These are phyloP conservation scores for Monochamus saltuarius DNA, from an alignment of 1,140 invertebrate species.

Conservation along the genomic window DNA sequence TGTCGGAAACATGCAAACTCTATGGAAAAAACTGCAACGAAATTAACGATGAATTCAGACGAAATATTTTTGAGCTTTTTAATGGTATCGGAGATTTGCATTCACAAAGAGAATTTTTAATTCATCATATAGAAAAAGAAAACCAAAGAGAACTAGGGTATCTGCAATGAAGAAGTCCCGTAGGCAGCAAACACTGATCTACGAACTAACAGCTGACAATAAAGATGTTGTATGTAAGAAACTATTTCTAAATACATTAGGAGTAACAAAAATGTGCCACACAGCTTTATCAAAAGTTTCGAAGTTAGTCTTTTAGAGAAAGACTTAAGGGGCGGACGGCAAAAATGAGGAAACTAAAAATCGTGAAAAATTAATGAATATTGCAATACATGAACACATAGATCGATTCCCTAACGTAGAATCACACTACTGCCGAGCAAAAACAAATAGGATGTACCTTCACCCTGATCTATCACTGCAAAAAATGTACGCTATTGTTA, in stretches of 20 bases:
- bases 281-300: slow-evolving; percentile 53
- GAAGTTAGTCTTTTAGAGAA: slow-evolving; percentile 4
- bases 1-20: no score
- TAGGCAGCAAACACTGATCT: no score
- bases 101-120: no score
- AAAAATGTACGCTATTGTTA: slow-evolving; percentile 17
- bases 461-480: slow-evolving; percentile 1
- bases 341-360: background rate
- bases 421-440: slow-evolving; percentile 5
- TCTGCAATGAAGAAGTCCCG: no score
- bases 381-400: slow-evolving; percentile 8
- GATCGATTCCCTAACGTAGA: slow-evolving; percentile 10
- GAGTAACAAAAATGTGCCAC: background rate
- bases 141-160: no score
- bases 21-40: no score
- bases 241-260: slow-evolving; percentile 9
- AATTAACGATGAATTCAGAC: no score
- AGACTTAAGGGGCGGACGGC: background rate
- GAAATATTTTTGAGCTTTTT: no score
- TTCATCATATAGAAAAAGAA: no score
- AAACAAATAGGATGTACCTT: slow-evolving; percentile 1
- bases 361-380: background rate
- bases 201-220: no score
- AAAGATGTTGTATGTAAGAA: slow-evolving; percentile 4
- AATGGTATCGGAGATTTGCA: no score